Conservation (phyloP, 1,140 invertebrate genomes). For the Venturia canescens region DNA sequence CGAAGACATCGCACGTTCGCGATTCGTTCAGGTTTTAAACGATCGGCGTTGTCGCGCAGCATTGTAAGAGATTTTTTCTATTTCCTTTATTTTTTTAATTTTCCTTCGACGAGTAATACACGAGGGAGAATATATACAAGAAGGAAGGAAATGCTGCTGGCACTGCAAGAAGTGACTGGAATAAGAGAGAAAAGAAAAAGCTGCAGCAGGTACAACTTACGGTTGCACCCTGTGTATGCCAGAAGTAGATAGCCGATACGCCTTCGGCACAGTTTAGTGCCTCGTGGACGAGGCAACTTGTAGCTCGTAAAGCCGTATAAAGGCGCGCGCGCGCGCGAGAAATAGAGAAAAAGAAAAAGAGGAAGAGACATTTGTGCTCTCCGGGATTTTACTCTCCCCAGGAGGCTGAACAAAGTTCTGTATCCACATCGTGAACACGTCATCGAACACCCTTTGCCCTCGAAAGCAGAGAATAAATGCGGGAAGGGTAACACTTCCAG, state of each 20-base stretch:
- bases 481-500: background rate
- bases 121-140: background rate
- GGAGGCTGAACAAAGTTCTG: constrained; percentile 42
- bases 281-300: constrained; percentile 42
- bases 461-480: background rate
- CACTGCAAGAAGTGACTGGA: background rate
- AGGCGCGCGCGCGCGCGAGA: too few relatives aligned
- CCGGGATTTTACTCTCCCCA: constrained; percentile 16
- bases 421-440: constrained; percentile 32
- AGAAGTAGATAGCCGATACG: constrained; percentile 17
- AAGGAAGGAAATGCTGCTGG: constrained; percentile 8
- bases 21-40: constrained; percentile 23
- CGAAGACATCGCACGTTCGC: background rate
- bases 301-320: constrained; percentile 44
- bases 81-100: constrained; percentile 14
- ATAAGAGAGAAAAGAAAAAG: background rate
- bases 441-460: constrained; percentile 34
- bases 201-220: constrained; percentile 36
- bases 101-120: background rate
- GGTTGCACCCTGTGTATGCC: constrained; percentile 18
- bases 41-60: background rate
- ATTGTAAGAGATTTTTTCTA: constrained; percentile 5
- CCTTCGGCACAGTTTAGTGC: constrained; percentile 45
- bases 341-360: constrained; percentile 8
- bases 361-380: background rate